These are phyloP conservation scores for Neoascia interrupta DNA, from an alignment of 2,888 invertebrate genomes.

Conservation along the genomic window DNA sequence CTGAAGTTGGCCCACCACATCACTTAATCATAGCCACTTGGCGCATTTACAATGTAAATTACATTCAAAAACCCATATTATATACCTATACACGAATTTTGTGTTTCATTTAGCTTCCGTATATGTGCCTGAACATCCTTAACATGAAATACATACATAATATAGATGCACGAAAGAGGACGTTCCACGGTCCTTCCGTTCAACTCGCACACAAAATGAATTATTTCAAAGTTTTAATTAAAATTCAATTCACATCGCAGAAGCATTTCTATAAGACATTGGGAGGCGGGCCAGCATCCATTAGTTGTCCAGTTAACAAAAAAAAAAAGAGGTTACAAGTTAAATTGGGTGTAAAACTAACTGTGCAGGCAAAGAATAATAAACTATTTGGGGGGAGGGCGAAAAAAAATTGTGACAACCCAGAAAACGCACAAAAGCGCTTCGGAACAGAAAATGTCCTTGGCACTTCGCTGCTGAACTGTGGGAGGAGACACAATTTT, in stretches of 20 bases:
- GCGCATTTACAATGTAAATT: conserved; percentile 61
- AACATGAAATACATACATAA: no score
- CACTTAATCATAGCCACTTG: conserved; percentile 52
- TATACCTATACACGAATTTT: no score
- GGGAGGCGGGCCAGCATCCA: neutral
- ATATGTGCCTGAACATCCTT: conserved; percentile 25
- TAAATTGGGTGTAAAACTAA: conserved; percentile 56
- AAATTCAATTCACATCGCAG: conserved; percentile 66
- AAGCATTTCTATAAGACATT: conserved; percentile 54
- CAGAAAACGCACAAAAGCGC: conserved; percentile 27
- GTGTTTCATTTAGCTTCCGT: no score
- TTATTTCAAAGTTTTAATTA: conserved; percentile 64
- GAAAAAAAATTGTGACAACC: neutral
- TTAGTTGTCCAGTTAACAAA: neutral
- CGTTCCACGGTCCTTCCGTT: neutral
- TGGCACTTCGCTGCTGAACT: conserved; percentile 31
- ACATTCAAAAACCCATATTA: conserved; percentile 36
- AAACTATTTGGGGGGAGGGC: neutral
- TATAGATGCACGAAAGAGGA: no score
- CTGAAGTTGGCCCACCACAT: neutral
- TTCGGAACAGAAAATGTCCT: conserved; percentile 29
- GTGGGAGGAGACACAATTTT: conserved; percentile 20
- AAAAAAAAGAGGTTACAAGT: conserved; percentile 34
- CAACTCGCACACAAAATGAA: conserved; percentile 17
- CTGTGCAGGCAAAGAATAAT: conserved; percentile 18